These are phyloP conservation scores for Tineola bisselliella DNA, from an alignment of 2,888 invertebrate species.

Conservation along the genomic window DNA sequence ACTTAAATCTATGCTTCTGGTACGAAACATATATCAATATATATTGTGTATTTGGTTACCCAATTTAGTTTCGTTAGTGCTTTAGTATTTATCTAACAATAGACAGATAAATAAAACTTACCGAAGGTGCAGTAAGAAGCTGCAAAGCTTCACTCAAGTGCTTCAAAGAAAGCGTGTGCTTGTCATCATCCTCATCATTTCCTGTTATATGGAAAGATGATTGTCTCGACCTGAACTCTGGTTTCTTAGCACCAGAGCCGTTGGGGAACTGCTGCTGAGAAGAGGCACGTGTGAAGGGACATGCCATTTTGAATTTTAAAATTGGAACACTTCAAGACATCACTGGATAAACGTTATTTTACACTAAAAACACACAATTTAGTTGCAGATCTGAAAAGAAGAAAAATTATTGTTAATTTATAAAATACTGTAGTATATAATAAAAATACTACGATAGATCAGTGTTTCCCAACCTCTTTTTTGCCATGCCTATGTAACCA, in stretches of 20 bases:
- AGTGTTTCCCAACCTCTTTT: too few relatives aligned
- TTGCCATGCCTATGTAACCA: too few relatives aligned
- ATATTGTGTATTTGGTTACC: too few relatives aligned
- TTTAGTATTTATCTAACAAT: too few relatives aligned
- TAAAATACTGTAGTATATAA: too few relatives aligned
- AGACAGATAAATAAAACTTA: constrained; percentile 48
- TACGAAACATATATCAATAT: too few relatives aligned
- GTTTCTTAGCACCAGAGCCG: constrained; percentile 49
- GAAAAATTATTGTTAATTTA: not conserved
- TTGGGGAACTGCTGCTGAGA: constrained; percentile 66
- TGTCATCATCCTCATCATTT: constrained; percentile 71
- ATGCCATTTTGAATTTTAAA: constrained; percentile 44
- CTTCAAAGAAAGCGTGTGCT: constrained; percentile 77
- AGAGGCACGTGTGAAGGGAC: constrained; percentile 67
- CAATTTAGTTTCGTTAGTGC: too few relatives aligned
- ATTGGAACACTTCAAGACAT: constrained; percentile 16
- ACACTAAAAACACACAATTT: not conserved
- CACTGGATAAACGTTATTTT: not conserved
- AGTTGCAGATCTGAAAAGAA: not conserved
- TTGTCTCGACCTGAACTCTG: constrained; percentile 67
- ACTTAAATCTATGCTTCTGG: too few relatives aligned
- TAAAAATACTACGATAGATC: too few relatives aligned
- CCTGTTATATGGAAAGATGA: constrained; percentile 72
- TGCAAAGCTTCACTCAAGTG: constrained; percentile 84
- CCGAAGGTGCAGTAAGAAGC: constrained; percentile 83